Conservation (phyloP, 2,888 invertebrate species). For the Ochlodes sylvanus region DNA sequence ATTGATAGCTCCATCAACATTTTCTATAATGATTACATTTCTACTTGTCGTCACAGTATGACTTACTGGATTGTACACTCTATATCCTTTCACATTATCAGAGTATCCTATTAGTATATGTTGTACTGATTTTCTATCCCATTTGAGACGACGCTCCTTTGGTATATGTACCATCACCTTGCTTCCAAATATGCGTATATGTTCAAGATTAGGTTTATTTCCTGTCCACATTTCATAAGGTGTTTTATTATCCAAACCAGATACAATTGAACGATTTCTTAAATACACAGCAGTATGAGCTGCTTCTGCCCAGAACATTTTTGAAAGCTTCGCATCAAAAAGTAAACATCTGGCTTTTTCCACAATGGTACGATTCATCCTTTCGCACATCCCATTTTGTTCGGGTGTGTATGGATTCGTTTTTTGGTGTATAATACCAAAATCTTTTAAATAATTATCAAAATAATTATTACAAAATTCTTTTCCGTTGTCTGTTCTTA, state of each 20-base stretch:
- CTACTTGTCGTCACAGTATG: neutral
- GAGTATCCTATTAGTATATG: constrained; percentile 38
- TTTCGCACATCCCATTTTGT: neutral
- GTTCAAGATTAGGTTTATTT: constrained; percentile 38
- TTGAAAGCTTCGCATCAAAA: constrained; percentile 37
- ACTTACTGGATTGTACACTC: neutral
- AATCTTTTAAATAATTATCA: neutral
- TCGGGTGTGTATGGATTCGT: constrained; percentile 1
- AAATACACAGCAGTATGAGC: constrained; percentile 33
- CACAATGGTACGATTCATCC: constrained; percentile 32
- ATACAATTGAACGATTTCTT: constrained; percentile 24
- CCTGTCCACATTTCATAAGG: neutral
- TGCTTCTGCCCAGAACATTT: constrained; percentile 38
- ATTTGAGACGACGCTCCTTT: constrained; percentile 39
- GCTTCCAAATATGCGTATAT: constrained; percentile 41
- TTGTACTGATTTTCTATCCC: constrained; percentile 39
- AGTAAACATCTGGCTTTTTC: constrained; percentile 36
- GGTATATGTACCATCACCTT: constrained; percentile 40
- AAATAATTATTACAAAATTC: constrained; percentile 30
- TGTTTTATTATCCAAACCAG: neutral
- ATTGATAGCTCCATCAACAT: too few species aligned
- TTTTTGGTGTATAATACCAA: constrained; percentile 1
- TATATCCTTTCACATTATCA: constrained; percentile 36
- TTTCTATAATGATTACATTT: neutral
- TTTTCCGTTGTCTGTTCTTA: constrained; percentile 29